A percentile compares a stretch with the other conserved stretches of the same genome.
Evolutionary conservation across 37 sponge, comb jelly and placozoan genomes (phyloP).

Genomic region (Agelas oroides): DNA sequence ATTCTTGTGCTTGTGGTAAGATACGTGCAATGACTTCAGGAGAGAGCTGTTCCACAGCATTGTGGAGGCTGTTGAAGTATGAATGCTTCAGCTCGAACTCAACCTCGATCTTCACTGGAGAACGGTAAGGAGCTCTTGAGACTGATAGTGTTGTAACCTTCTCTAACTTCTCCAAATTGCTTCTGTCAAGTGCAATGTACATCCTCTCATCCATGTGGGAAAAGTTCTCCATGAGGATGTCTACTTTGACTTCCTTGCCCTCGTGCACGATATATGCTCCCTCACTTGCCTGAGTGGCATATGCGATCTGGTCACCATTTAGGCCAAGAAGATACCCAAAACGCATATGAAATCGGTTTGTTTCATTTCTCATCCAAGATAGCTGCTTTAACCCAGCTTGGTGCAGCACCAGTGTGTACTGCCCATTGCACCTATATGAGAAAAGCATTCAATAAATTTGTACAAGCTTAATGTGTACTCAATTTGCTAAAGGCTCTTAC

Average conservation of each 20-base stretch:
- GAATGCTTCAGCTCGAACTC: conserved; percentile 43
- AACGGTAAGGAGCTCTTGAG: background rate
- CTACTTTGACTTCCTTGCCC: background rate
- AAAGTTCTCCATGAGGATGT: conserved; percentile 25
- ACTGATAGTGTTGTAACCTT: background rate
- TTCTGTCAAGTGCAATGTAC: conserved; percentile 22
- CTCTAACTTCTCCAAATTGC: background rate
- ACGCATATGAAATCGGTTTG: background rate
- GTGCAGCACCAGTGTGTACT: conserved; percentile 20
- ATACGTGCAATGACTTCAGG: conserved; percentile 14
- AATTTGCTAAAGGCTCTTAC: conserved; percentile 13
- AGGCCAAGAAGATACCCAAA: conserved; percentile 30
- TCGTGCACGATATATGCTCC: background rate
- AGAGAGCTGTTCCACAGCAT: background rate
- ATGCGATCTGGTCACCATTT: conserved; percentile 43
- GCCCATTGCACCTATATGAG: conserved; percentile 51
- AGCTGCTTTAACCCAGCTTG: conserved; percentile 17
- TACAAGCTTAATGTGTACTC: no score
- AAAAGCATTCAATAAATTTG: no score
- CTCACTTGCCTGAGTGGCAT: conserved; percentile 50
- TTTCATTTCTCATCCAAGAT: background rate
- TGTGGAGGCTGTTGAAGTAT: conserved; percentile 43
- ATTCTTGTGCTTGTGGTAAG: background rate
- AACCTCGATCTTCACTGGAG: conserved; percentile 7
- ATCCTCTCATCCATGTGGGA: conserved; percentile 17